Evolutionary conservation across 2,888 invertebrate genomes (phyloP).

Genomic region (Cephus runcator): DNA sequence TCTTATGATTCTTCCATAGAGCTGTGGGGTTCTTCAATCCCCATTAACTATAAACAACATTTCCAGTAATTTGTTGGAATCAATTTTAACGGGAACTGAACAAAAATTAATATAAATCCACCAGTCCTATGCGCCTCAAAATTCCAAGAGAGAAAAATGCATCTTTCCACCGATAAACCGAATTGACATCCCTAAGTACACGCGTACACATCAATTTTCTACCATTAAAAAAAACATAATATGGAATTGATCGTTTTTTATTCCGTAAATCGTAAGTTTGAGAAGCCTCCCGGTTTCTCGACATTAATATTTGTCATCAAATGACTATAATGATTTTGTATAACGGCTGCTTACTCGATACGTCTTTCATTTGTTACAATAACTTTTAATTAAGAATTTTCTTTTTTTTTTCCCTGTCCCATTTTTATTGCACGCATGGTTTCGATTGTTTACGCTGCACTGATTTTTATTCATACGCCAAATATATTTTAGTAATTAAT

Average conservation of each 20-base stretch:
- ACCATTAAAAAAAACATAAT: constrained; percentile 37
- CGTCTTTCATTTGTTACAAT: constrained; percentile 33
- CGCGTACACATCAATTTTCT: constrained; percentile 42
- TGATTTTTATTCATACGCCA: constrained; percentile 3
- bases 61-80: background rate
- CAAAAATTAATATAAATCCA: background rate
- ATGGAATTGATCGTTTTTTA: constrained; percentile 58
- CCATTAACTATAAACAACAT: background rate
- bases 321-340: constrained; percentile 58
- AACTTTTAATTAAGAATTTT: constrained; percentile 25
- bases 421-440: background rate
- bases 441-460: constrained; percentile 1
- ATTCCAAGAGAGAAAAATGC: background rate
- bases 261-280: constrained; percentile 42
- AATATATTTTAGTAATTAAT: constrained; percentile 1
- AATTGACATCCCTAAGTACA: constrained; percentile 11
- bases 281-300: constrained; percentile 40
- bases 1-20: background rate
- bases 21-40: background rate
- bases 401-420: background rate
- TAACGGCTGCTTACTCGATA: constrained; percentile 31
- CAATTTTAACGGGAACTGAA: background rate
- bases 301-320: constrained; percentile 53
- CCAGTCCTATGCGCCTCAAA: background rate
- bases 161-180: constrained; percentile 11